Base-by-base conservation (phyloP, 64 coral and sea anemone genomes). In the Stichodactyla mertensii region DNA sequence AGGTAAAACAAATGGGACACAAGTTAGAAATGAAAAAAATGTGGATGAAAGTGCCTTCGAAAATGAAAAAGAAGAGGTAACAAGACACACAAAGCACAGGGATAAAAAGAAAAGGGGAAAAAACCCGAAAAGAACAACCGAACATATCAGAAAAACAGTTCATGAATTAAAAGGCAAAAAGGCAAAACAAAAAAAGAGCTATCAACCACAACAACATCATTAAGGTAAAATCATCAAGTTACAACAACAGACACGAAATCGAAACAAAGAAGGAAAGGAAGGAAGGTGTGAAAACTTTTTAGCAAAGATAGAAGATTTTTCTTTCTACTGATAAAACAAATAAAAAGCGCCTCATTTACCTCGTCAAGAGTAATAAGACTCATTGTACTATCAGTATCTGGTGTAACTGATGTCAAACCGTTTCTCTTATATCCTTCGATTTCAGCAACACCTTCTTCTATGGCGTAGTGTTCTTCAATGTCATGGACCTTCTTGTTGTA, bases 401-500 rank as follows among this genome's bases (percentile, higher is more conserved):
- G 83, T 53, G 83, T 88, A 11, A 64, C 84, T 4, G 62, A 87
- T 10, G 87, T 70, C 55, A 91, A 24, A 20, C 82, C 86, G 52
- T 70, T 84, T 16, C 59, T 51, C 24, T 9, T 60, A 1, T 28
- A 64, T 45, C 55, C 89, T 12, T 24, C 45, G 9, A 59, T 57
- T 2, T 81, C 78, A 15, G 10, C 11, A 19, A 81, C 6, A 4
- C 26, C 84, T 28, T 60, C 85, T 8, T 86, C 84, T 1, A 20
- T 6, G 55, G 87, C 83, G 53, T 98, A 98, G n/a, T 98, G 92
- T 18, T 92, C 90, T 55, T 95, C 93, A 26, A 98, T 89, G 24
- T 87, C 88, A 57, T 89, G 87, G 6, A 98, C 93, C 87, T 98
- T 94, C 13, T 82, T 64, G 61, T 90, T 89, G 31, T 95, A 98